Base-by-base conservation (phyloP, 2,113 vertebrate genomes). In the Sterrhoptilus dennistouni region DNA sequence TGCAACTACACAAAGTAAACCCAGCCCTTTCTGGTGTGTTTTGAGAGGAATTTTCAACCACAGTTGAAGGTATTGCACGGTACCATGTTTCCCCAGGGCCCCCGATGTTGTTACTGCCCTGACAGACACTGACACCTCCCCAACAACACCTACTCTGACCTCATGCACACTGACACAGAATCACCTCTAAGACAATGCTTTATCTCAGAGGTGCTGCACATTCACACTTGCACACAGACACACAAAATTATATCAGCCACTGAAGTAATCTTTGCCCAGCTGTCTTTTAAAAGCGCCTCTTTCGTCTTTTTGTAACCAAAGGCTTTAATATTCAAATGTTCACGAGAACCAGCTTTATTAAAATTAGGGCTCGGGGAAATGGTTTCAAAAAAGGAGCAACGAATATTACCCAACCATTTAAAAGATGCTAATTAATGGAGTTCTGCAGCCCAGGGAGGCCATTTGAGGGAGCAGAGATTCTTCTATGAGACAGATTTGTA, bases 341-440 rank as follows among this genome's bases (percentile, higher is more conserved):
- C 97, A 83, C 84, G 90, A 98, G 94, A 95, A 96, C 89, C 89
- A 94, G 97, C 97, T 98, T 98, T 98, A 97, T 98, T 98, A 98
- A 98, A 98, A 98, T 98, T 94, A 97, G 96, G 84, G 97, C 97
- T 98, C 91, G 92, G 97, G 98, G 98, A 98, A 97, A 98, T 72
- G 92, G 95, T 87, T 98, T 33, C 6, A 40, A 97, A 98, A 96
- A 96, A 92, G 87, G 93, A 97, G 95, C 94, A 96, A 96, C 38
- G 85, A 98, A 93, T 98, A 98, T 98, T 98, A 98, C 90, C 97
- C 97, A 97, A 95, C 92, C 97, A 96, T 98, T 98, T 98, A 97
- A 98, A 97, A 97, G 97, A 98, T 98, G 97, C 98, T 98, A 98
- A 98, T 98, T 98, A 98, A 98, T 98, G 98, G 97, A 97, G 93